Conservation (phyloP, 1,140 invertebrate species). For the Patella vulgata region DNA sequence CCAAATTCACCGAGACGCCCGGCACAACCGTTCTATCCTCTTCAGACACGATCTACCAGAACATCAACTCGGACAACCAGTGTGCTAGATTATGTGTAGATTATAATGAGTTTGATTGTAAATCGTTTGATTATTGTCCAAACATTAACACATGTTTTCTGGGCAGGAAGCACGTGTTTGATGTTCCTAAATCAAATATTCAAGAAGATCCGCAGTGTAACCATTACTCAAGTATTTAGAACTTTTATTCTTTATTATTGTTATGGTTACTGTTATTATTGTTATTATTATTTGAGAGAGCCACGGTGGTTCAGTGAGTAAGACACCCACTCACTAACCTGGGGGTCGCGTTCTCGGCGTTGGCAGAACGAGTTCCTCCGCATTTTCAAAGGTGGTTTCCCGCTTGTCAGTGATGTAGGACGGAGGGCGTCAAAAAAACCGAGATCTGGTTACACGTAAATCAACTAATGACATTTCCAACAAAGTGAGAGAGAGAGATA, state of each 20-base stretch:
- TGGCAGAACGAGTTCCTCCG: too few species aligned
- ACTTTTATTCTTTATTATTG: neutral
- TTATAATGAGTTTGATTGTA: conserved; percentile 48
- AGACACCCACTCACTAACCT: too few species aligned
- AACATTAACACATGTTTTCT: conserved; percentile 50
- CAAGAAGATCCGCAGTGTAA: conserved; percentile 41
- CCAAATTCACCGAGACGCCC: conserved; percentile 35
- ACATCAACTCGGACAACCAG: conserved; percentile 40
- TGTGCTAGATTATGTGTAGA: conserved; percentile 52
- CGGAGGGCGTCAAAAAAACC: too few species aligned
- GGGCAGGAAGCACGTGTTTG: conserved; percentile 45
- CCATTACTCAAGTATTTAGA: conserved; percentile 47
- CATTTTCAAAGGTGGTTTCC: too few species aligned
- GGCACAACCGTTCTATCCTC: conserved; percentile 45
- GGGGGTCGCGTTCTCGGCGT: too few species aligned
- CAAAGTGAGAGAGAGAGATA: too few species aligned
- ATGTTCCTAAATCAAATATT: conserved; percentile 42
- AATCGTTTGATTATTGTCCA: conserved; percentile 55
- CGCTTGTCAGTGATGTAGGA: too few species aligned
- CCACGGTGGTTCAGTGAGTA: too few species aligned
- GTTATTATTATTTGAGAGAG: too few species aligned
- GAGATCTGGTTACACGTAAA: too few species aligned
- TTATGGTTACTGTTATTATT: too few species aligned
- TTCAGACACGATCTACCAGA: conserved; percentile 48
- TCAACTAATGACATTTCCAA: too few species aligned